phyloP scores from a whole-genome alignment of 2,113 vertebrate species.

The Epinephelus cyanopodus region DNA sequence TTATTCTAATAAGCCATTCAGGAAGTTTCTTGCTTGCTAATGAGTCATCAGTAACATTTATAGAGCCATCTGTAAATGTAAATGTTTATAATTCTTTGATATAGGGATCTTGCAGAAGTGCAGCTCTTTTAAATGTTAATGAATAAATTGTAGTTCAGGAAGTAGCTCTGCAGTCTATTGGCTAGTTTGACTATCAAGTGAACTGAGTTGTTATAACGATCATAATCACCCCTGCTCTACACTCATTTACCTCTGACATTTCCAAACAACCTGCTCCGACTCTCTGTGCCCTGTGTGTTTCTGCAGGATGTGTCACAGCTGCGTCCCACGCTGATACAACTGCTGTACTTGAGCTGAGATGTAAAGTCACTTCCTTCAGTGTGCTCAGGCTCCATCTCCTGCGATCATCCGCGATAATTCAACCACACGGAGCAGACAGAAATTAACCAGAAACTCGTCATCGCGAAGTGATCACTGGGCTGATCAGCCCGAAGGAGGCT shows the following conservation, averaged over 20 bases:
- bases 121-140: background rate
- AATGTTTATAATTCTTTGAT: background rate
- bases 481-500: background rate
- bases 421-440: background rate
- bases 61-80: background rate
- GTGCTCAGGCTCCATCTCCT: background rate
- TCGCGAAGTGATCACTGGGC: background rate
- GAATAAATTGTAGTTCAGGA: background rate
- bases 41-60: background rate
- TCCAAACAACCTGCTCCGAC: background rate
- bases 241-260: slow-evolving; percentile 39
- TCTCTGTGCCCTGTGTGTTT: background rate
- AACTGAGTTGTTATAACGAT: too few species aligned
- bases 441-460: background rate
- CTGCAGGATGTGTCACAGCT: slow-evolving; percentile 70
- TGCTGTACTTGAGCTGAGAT: slow-evolving; percentile 39
- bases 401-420: background rate
- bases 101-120: background rate
- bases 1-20: background rate
- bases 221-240: background rate
- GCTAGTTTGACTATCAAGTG: too few species aligned
- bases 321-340: slow-evolving; percentile 56
- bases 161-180: too few species aligned
- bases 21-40: background rate
- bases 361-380: slow-evolving; percentile 70